Evolutionary conservation across 2,888 invertebrate genomes (phyloP).

Genomic region (Caprella mutica): DNA sequence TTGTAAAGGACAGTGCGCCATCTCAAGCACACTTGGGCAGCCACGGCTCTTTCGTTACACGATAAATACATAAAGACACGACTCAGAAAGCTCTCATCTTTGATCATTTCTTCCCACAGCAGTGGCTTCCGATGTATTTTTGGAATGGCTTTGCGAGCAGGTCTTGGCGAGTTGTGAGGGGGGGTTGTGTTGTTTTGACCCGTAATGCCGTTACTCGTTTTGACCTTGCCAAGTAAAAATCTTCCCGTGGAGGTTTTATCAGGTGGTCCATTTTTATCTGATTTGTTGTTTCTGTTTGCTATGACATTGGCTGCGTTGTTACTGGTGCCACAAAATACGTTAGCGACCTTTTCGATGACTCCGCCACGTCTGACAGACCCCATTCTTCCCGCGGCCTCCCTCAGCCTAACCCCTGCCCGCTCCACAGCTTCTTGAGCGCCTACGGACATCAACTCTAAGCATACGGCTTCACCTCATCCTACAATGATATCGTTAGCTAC

Average conservation of each 20-base stretch:
- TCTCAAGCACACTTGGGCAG: constrained; percentile 57
- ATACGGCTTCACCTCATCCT: background rate
- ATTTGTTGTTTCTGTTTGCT: constrained; percentile 18
- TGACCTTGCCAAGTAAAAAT: constrained; percentile 33
- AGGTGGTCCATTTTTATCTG: constrained; percentile 32
- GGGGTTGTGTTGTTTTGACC: constrained; percentile 41
- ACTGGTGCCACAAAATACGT: constrained; percentile 67
- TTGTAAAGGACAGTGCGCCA: constrained; percentile 84
- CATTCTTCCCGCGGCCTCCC: constrained; percentile 36
- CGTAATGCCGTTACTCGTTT: constrained; percentile 13
- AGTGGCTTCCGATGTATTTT: constrained; percentile 36
- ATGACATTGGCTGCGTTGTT: constrained; percentile 36
- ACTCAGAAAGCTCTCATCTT: constrained; percentile 72
- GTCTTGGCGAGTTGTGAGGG: constrained; percentile 40
- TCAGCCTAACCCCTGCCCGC: constrained; percentile 70
- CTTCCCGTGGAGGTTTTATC: constrained; percentile 33
- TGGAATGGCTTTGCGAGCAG: background rate
- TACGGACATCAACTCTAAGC: constrained; percentile 23
- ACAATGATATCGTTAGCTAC: no score
- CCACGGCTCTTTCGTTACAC: constrained; percentile 42
- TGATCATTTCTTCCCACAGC: constrained; percentile 61
- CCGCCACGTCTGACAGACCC: constrained; percentile 44
- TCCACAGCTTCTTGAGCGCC: constrained; percentile 68
- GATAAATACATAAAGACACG: constrained; percentile 69
- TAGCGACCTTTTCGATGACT: constrained; percentile 78